A percentile compares a stretch with the other conserved stretches of the same genome.
Conservation (phyloP, 2,888 invertebrate genomes). For the Agrochola macilenta region DNA sequence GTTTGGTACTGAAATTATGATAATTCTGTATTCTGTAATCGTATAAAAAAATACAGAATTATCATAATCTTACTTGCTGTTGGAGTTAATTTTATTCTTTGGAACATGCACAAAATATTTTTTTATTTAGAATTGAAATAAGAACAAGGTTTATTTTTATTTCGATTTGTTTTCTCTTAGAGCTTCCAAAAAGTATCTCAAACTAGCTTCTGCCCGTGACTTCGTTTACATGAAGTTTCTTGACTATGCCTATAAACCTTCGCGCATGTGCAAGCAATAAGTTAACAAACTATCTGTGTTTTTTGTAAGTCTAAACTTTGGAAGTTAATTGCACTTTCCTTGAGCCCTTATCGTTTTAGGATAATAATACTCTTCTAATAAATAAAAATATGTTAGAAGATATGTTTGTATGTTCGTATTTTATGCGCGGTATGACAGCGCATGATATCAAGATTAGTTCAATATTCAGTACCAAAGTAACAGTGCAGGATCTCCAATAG, state of each 20-base stretch:
- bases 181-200: neutral
- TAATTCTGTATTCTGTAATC: slow-evolving; percentile 35
- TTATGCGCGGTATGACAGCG: no score
- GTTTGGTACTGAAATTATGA: slow-evolving; percentile 25
- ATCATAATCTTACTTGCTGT: neutral
- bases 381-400: no score
- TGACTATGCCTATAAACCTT: neutral
- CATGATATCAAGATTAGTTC: slow-evolving; percentile 35
- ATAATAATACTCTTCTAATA: no score
- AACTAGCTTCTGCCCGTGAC: neutral
- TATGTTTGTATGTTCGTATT: no score
- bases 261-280: neutral
- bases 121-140: neutral
- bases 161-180: neutral
- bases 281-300: no score
- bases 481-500: slow-evolving; percentile 41
- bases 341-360: no score
- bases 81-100: slow-evolving; percentile 9
- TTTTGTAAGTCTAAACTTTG: no score
- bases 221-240: neutral
- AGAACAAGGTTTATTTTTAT: neutral
- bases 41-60: slow-evolving; percentile 2
- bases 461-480: slow-evolving; percentile 39
- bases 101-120: neutral
- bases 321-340: no score